Evolutionary conservation across 2,888 invertebrate genomes (phyloP).

Genomic region (Gisinianus flammeolus): DNA sequence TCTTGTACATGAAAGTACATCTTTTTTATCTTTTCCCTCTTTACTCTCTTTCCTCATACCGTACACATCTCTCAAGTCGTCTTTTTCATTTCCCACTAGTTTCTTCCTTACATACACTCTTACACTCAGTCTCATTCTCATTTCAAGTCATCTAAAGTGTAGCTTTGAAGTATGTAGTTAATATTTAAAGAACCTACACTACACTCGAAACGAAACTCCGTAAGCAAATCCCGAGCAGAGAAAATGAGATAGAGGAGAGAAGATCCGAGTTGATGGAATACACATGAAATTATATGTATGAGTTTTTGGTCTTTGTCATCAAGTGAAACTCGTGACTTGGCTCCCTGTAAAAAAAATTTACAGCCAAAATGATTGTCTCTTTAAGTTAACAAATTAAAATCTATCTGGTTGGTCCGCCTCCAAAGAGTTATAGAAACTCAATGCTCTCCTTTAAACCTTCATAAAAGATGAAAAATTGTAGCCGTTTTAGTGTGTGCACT

Average conservation of each 20-base stretch:
- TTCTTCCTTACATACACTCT: no score
- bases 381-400: slow-evolving; percentile 60
- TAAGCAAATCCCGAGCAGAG: not conserved
- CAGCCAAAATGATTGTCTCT: slow-evolving; percentile 59
- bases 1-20: not conserved
- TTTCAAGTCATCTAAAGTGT: not conserved
- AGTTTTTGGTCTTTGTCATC: not conserved
- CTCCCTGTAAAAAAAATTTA: slow-evolving; percentile 41
- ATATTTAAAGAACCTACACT: not conserved
- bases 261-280: not conserved
- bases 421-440: slow-evolving; percentile 19
- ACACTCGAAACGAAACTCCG: not conserved
- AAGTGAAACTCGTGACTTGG: not conserved
- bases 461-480: slow-evolving; percentile 21
- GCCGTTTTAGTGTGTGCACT: not conserved
- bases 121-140: no score
- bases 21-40: not conserved
- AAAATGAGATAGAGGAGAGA: not conserved
- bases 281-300: not conserved
- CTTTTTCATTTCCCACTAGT: not conserved
- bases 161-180: not conserved
- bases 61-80: not conserved
- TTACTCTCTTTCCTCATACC: not conserved
- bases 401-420: slow-evolving; percentile 59
- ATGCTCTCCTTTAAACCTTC: slow-evolving; percentile 21